Conservation (phyloP, 2,797 vertebrate genomes). For the Aselliscus stoliczkanus region DNA sequence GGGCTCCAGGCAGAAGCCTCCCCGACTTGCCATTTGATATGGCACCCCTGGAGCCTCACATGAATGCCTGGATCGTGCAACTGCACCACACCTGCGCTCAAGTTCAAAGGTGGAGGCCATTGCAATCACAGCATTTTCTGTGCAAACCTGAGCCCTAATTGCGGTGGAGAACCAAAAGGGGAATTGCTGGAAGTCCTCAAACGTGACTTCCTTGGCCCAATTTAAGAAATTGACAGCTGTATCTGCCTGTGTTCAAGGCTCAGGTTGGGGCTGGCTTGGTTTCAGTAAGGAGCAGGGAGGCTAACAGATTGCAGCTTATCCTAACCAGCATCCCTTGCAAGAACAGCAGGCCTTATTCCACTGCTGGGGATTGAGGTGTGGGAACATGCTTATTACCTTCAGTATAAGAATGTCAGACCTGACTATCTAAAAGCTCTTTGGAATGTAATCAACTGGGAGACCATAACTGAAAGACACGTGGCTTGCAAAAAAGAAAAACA, state of each 20-base stretch:
- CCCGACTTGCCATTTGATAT: conserved; percentile 96
- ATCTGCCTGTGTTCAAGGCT: conserved; percentile 94
- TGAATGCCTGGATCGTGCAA: conserved; percentile 96
- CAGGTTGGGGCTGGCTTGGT: conserved; percentile 99
- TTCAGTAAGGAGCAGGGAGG: conserved; percentile 90
- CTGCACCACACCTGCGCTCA: conserved; percentile 95
- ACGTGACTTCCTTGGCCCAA: conserved; percentile 92
- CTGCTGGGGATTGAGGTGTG: conserved; percentile 97
- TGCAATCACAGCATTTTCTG: conserved; percentile 97
- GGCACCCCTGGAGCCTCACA: conserved; percentile 94
- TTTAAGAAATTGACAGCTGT: conserved; percentile 92
- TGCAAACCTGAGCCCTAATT: conserved; percentile 91
- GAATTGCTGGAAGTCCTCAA: conserved; percentile 94
- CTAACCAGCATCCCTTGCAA: conserved; percentile 97
- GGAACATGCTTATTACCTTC: conserved; percentile 99
- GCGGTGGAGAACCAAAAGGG: conserved; percentile 94
- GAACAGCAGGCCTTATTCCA: conserved; percentile 95
- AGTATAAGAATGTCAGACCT: conserved; percentile 97
- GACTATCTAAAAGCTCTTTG: conserved; percentile 99
- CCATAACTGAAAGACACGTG: conserved; percentile 89
- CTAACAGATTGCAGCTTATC: conserved; percentile 89
- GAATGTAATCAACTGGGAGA: conserved; percentile 97
- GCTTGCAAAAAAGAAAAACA: conserved; percentile 85
- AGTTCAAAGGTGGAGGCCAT: conserved; percentile 97
- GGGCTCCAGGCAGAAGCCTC: conserved; percentile 89